phyloP scores from a whole-genome alignment of 2,888 invertebrate species.

The Helobdella robusta region DNA sequence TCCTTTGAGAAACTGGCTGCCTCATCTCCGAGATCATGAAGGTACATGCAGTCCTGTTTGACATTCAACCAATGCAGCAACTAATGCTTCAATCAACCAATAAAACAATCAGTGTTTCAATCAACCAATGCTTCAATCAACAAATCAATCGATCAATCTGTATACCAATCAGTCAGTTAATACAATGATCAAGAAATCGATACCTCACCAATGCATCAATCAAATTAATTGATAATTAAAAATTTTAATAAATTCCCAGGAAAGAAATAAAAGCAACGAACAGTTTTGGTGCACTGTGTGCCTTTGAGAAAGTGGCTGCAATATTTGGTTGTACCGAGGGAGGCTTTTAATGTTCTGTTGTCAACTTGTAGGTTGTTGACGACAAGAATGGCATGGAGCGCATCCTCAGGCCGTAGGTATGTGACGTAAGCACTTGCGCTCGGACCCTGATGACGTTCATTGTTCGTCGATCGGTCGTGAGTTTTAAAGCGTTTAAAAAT shows the following conservation, averaged over 20 bases:
- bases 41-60: slow-evolving; percentile 90
- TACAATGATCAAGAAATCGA: too few relatives aligned
- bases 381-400: slow-evolving; percentile 86
- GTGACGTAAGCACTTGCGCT: slow-evolving; percentile 84
- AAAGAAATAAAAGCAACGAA: slow-evolving; percentile 9
- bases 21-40: slow-evolving; percentile 90
- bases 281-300: slow-evolving; percentile 80
- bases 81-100: background rate
- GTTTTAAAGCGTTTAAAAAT: background rate
- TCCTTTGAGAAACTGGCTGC: slow-evolving; percentile 89
- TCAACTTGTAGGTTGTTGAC: slow-evolving; percentile 94
- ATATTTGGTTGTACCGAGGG: slow-evolving; percentile 97
- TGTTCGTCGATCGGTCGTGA: background rate
- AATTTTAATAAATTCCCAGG: background rate
- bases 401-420: slow-evolving; percentile 76
- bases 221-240: too few relatives aligned
- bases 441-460: slow-evolving; percentile 42
- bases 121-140: background rate
- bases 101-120: background rate
- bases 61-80: background rate
- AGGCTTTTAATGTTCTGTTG: slow-evolving; percentile 88
- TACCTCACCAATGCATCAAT: too few relatives aligned
- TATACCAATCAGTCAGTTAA: too few relatives aligned
- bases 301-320: slow-evolving; percentile 99
- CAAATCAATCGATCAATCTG: background rate